Percentiles rank a stretch among this genome's conserved stretches.
phyloP scores from a whole-genome alignment of 2,113 vertebrate species.

The Elgaria multicarinata region DNA sequence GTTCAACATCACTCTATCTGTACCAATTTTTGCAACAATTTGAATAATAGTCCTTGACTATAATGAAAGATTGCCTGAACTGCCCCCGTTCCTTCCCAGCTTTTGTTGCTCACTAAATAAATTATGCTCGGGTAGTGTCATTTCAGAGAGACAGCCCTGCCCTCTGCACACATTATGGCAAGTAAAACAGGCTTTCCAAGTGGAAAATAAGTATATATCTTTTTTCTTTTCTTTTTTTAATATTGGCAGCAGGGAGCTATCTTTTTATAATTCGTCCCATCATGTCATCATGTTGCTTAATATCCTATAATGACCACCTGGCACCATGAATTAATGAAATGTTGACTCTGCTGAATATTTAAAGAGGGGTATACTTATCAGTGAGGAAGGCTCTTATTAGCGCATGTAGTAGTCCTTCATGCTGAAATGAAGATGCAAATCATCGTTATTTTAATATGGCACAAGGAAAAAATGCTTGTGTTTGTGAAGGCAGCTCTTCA shows the following conservation, averaged over 20 bases:
- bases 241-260: slow-evolving; percentile 21
- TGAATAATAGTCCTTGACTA: slow-evolving; percentile 19
- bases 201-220: neutral
- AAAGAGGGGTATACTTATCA: slow-evolving; percentile 42
- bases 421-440: slow-evolving; percentile 45
- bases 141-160: neutral
- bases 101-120: slow-evolving; percentile 26
- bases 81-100: slow-evolving; percentile 8
- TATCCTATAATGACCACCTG: slow-evolving; percentile 61
- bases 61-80: neutral
- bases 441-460: slow-evolving; percentile 16
- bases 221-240: no score
- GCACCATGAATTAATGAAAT: slow-evolving; percentile 57
- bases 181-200: slow-evolving; percentile 29
- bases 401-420: slow-evolving; percentile 40
- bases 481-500: slow-evolving; percentile 7
- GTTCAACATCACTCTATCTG: neutral
- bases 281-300: slow-evolving; percentile 52
- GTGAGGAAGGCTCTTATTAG: slow-evolving; percentile 39
- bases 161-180: neutral
- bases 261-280: slow-evolving; percentile 50
- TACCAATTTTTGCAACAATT: neutral
- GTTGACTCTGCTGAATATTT: slow-evolving; percentile 62
- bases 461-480: neutral
- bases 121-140: neutral